Base-by-base conservation (phyloP, 2,888 invertebrate species). In the Lamellibrachia columna region DNA sequence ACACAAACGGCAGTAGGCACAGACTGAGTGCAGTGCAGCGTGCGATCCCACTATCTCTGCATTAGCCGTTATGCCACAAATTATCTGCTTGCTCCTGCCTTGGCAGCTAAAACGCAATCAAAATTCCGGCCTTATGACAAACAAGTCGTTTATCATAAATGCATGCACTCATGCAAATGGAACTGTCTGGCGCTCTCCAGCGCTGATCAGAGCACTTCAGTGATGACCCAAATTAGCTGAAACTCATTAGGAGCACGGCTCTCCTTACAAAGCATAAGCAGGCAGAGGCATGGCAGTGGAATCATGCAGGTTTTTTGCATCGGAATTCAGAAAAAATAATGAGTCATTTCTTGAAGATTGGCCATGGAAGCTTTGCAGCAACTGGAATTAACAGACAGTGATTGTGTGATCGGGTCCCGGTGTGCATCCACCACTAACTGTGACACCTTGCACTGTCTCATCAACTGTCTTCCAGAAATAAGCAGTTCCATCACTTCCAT, bases 21-120 rank as follows among this genome's bases (percentile, higher is more conserved):
- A 6, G 22, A 22, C 4, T n/a, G 75, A n/a, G 22, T 22, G 75
- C 75, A 75, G 22, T 75, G 75, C 75, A 75, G 11, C 75, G 75
- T 75, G 75, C n/a, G 75, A 75, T 75, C 22, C 15, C 75, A 75
- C 75, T 75, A 75, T 75, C 75, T 75, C 75, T 75, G 75, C 75
- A 75, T 75, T 75, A 75, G 22, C 75, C 75, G 75, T 75, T 75
- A 75, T 75, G 75, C 75, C 75, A 75, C 75, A 75, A 75, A 75
- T 75, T 75, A 75, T 75, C 75, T 75, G 75, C 75, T 75, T 75
- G 75, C n/a, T 75, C 22, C 75, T 75, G 75, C 75, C 22, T 75
- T 75, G 75, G 75, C 75, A 75, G 75, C 75, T 75, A 75, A 75
- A 75, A 75, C 75, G 75, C 75, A 75, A 75, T 75, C 75, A 75